A percentile compares a stretch with the other conserved stretches of the same genome.
phyloP scores from a whole-genome alignment of 2,113 vertebrate species.

The Larimichthys polyactis region DNA sequence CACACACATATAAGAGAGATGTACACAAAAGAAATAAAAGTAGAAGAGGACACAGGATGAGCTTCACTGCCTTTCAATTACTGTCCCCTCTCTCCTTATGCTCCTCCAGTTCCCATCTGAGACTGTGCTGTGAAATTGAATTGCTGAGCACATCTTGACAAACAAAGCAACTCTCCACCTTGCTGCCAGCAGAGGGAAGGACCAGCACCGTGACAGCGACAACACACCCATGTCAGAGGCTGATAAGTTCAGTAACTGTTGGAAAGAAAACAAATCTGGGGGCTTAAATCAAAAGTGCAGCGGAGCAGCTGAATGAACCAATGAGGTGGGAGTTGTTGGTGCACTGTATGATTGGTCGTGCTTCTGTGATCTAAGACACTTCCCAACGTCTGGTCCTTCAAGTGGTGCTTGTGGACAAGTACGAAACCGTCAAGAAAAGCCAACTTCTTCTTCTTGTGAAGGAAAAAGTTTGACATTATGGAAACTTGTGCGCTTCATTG shows the following conservation, averaged over 20 bases:
- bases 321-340: constrained; percentile 13
- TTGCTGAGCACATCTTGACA: constrained; percentile 74
- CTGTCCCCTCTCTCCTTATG: constrained; percentile 57
- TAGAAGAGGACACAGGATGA: constrained; percentile 59
- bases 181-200: constrained; percentile 45
- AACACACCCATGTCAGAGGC: constrained; percentile 64
- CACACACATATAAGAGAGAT: constrained; percentile 17
- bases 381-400: neutral
- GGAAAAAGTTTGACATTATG: neutral
- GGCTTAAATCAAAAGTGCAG: constrained; percentile 47
- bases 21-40: constrained; percentile 28
- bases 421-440: no score
- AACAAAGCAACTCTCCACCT: constrained; percentile 75
- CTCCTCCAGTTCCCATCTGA: constrained; percentile 63
- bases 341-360: constrained; percentile 10
- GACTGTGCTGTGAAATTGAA: constrained; percentile 77
- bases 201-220: constrained; percentile 56
- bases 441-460: neutral
- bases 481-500: neutral
- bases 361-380: constrained; percentile 9
- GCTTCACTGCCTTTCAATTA: constrained; percentile 79
- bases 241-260: constrained; percentile 62
- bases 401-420: neutral
- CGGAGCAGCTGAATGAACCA: constrained; percentile 22
- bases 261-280: constrained; percentile 61